Evolutionary conservation across 2,797 vertebrate genomes (phyloP).

Genomic region (Micropoecilia bifurca): DNA sequence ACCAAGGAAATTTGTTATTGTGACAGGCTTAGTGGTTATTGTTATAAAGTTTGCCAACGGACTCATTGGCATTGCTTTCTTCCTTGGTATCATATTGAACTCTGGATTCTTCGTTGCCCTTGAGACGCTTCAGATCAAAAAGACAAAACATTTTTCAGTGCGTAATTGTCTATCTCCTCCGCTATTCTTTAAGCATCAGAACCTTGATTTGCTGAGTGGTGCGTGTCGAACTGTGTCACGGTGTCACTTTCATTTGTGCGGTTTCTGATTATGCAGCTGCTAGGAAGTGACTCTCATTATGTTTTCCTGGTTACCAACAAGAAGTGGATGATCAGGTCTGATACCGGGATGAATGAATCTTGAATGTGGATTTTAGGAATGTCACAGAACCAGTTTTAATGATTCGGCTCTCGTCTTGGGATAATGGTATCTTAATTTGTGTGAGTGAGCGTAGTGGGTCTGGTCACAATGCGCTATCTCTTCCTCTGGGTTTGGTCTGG

Average conservation of each 20-base stretch:
- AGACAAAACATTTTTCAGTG: not conserved
- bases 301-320: conserved; percentile 3
- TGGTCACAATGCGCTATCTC: conserved; percentile 50
- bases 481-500: conserved; percentile 69
- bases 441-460: conserved; percentile 36
- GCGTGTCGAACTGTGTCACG: not conserved
- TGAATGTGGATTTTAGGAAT: conserved; percentile 2
- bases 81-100: not conserved
- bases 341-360: not conserved
- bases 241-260: not conserved
- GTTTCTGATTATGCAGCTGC: conserved; percentile 4
- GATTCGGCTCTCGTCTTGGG: conserved; percentile 7
- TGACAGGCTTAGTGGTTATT: too few relatives aligned
- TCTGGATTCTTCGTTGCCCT: not conserved
- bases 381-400: not conserved
- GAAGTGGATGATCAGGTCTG: not conserved
- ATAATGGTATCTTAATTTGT: conserved; percentile 50
- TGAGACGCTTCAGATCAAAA: not conserved
- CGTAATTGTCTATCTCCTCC: not conserved
- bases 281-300: not conserved
- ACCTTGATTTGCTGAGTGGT: conserved; percentile 5
- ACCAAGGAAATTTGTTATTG: too few relatives aligned
- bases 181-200: not conserved
- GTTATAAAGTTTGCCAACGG: not conserved
- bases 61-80: not conserved